Evolutionary conservation across 2,797 vertebrate genomes (phyloP).

Genomic region (Hippoglossus hippoglossus): DNA sequence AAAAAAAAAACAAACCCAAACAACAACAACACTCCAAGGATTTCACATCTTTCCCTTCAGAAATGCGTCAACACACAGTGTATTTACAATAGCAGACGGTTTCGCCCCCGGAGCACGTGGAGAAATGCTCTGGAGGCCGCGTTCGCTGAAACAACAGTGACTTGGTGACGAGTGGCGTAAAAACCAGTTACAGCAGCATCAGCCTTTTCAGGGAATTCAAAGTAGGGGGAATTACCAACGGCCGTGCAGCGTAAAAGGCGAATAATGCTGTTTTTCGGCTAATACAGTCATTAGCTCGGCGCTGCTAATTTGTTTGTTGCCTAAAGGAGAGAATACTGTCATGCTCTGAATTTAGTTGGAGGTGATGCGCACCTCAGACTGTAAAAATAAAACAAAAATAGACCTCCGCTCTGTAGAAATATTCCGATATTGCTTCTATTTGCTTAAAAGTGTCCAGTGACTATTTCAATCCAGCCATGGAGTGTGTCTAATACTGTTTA

Average conservation of each 20-base stretch:
- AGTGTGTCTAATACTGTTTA: constrained; percentile 50
- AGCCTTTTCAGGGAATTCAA: constrained; percentile 25
- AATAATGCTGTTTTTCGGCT: constrained; percentile 42
- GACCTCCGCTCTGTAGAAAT: constrained; percentile 15
- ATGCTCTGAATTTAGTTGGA: constrained; percentile 27
- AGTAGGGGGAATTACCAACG: constrained; percentile 14
- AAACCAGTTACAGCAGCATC: constrained; percentile 48
- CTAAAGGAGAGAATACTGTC: constrained; percentile 9
- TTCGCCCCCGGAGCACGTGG: constrained; percentile 13
- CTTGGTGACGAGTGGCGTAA: constrained; percentile 18
- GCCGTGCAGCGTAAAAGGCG: constrained; percentile 27
- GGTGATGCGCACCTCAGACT: constrained; percentile 1
- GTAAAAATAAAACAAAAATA: constrained; percentile 7
- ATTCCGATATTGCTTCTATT: constrained; percentile 1
- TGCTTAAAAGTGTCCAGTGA: constrained; percentile 15
- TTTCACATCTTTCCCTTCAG: constrained; percentile 61
- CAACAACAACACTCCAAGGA: constrained; percentile 9
- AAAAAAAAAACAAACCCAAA: constrained; percentile 2
- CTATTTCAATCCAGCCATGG: constrained; percentile 49
- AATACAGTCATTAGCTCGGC: constrained; percentile 28
- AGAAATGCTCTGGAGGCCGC: constrained; percentile 19
- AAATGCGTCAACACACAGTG: constrained; percentile 32
- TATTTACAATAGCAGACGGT: constrained; percentile 25
- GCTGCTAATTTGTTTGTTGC: constrained; percentile 32
- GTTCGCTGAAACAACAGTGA: constrained; percentile 31